Evolutionary conservation across 2,113 vertebrate genomes (phyloP).

Genomic region (Carollia perspicillata): DNA sequence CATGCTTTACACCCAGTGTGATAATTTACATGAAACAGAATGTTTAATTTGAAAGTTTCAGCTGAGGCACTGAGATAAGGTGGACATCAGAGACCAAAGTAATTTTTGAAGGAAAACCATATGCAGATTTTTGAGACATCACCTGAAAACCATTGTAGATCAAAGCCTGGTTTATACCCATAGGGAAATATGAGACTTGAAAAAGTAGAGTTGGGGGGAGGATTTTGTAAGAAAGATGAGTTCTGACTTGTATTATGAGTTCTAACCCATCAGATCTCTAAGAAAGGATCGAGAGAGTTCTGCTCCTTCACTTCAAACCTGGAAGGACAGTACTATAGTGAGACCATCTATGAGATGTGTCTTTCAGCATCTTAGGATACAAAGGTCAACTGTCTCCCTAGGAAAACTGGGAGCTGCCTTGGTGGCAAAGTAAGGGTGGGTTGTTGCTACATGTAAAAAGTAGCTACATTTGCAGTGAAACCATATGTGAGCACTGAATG

Average conservation of each 20-base stretch:
- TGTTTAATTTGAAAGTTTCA: constrained; percentile 49
- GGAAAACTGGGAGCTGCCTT: background rate
- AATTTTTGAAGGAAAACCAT: background rate
- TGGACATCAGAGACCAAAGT: background rate
- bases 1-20: background rate
- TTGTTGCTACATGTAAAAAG: background rate
- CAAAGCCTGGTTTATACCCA: constrained; percentile 28
- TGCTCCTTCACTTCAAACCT: background rate
- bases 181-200: background rate
- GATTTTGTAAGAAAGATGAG: background rate
- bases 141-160: background rate
- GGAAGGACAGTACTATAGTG: background rate
- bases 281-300: background rate
- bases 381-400: background rate
- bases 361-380: background rate
- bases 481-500: background rate
- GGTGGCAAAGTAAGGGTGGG: background rate
- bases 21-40: constrained; percentile 52
- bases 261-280: background rate
- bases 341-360: background rate
- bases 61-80: constrained; percentile 14
- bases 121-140: constrained; percentile 6
- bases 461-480: background rate
- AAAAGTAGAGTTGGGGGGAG: background rate
- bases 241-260: background rate